Evolutionary conservation across 1,140 invertebrate genomes (phyloP).

Genomic region (Hyphantria cunea): DNA sequence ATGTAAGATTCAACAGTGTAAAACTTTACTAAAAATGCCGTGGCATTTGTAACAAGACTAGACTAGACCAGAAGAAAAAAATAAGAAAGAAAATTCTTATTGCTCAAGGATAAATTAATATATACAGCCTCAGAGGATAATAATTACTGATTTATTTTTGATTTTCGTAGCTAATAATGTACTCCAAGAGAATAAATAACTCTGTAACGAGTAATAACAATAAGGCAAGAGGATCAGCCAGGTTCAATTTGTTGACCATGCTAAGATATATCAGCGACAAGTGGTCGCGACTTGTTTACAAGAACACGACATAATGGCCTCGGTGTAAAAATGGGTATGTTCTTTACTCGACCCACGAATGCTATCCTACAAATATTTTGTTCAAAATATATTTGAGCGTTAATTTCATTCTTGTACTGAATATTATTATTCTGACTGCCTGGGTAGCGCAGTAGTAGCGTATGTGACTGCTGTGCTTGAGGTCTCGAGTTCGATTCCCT

Average conservation of each 20-base stretch:
- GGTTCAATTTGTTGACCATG: constrained; percentile 60
- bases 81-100: no score
- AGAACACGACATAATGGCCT: constrained; percentile 64
- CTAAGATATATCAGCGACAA: constrained; percentile 69
- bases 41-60: no score
- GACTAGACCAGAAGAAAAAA: no score
- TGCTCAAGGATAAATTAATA: no score
- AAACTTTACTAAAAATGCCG: no score
- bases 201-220: constrained; percentile 13
- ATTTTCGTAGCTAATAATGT: constrained; percentile 24
- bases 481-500: no score
- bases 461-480: no score
- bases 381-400: no score
- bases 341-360: constrained; percentile 29
- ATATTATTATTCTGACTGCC: no score
- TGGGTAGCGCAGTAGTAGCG: no score
- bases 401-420: no score
- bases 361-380: neutral
- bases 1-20: no score
- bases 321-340: constrained; percentile 46
- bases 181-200: constrained; percentile 17
- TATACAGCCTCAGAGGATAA: neutral
- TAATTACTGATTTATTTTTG: constrained; percentile 23
- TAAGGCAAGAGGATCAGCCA: constrained; percentile 15
- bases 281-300: constrained; percentile 67